Conservation (phyloP, 53 echinoderm and acorn worm species). For the Actinopyga echinites region DNA sequence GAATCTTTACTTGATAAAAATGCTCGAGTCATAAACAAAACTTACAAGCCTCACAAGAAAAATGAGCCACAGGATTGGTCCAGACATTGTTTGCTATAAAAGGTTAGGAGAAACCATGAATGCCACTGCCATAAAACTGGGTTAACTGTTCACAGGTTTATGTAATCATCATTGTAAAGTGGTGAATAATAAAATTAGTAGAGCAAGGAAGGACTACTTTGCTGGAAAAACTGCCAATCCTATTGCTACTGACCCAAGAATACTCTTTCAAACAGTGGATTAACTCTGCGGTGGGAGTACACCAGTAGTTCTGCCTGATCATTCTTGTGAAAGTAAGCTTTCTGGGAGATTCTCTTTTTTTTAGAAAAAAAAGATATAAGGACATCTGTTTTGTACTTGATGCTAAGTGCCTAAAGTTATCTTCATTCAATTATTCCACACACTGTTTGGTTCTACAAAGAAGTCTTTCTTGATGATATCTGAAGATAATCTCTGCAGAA, state of each 20-base stretch:
- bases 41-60: background rate
- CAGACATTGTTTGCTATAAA: background rate
- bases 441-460: too few relatives aligned
- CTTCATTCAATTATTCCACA: too few relatives aligned
- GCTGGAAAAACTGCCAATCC: background rate
- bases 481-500: too few relatives aligned
- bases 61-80: background rate
- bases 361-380: too few relatives aligned
- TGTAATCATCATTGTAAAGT: background rate
- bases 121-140: background rate
- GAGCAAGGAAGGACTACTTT: background rate
- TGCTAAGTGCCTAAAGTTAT: too few relatives aligned
- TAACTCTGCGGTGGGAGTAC: too few relatives aligned
- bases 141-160: background rate
- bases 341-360: too few relatives aligned
- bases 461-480: too few relatives aligned
- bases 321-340: too few relatives aligned
- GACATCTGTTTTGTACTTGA: too few relatives aligned
- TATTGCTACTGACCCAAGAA: background rate
- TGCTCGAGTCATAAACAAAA: background rate
- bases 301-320: too few relatives aligned
- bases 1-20: slow-evolving; percentile 7
- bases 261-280: background rate
- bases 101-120: background rate
- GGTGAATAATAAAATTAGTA: background rate